phyloP scores from a whole-genome alignment of 2,888 invertebrate species.

The Yponomeuta sedellus region DNA sequence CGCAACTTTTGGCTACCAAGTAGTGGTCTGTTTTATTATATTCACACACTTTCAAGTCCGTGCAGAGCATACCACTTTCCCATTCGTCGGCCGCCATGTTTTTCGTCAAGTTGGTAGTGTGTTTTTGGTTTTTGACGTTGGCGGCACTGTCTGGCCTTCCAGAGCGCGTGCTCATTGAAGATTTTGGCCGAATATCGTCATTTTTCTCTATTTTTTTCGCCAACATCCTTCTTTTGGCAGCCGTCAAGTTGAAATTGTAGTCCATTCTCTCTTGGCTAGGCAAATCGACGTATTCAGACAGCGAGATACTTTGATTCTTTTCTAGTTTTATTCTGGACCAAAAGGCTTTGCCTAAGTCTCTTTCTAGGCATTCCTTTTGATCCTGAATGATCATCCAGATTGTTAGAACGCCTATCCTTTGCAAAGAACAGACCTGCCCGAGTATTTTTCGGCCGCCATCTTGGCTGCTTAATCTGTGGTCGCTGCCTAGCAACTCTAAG shows the following conservation, averaged over 20 bases:
- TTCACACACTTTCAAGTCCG: slow-evolving; percentile 51
- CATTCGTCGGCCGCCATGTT: slow-evolving; percentile 32
- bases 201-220: slow-evolving; percentile 34
- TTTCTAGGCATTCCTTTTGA: slow-evolving; percentile 31
- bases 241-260: slow-evolving; percentile 47
- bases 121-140: slow-evolving; percentile 37
- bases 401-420: slow-evolving; percentile 50
- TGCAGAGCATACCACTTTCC: slow-evolving; percentile 49
- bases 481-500: slow-evolving; percentile 40
- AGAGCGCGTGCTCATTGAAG: slow-evolving; percentile 31
- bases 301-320: slow-evolving; percentile 42
- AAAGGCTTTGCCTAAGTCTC: slow-evolving; percentile 55
- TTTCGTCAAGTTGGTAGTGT: neutral
- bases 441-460: slow-evolving; percentile 39
- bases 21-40: slow-evolving; percentile 41
- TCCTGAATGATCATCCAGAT: slow-evolving; percentile 62
- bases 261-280: slow-evolving; percentile 22
- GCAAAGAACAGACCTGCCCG: slow-evolving; percentile 55
- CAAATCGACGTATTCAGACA: slow-evolving; percentile 41
- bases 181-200: slow-evolving; percentile 40
- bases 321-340: slow-evolving; percentile 60
- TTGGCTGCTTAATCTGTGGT: slow-evolving; percentile 21
- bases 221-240: slow-evolving; percentile 49
- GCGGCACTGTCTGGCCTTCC: slow-evolving; percentile 51
- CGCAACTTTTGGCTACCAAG: slow-evolving; percentile 56